phyloP scores from a whole-genome alignment of 2,797 vertebrate species.

The Crax fasciolata region DNA sequence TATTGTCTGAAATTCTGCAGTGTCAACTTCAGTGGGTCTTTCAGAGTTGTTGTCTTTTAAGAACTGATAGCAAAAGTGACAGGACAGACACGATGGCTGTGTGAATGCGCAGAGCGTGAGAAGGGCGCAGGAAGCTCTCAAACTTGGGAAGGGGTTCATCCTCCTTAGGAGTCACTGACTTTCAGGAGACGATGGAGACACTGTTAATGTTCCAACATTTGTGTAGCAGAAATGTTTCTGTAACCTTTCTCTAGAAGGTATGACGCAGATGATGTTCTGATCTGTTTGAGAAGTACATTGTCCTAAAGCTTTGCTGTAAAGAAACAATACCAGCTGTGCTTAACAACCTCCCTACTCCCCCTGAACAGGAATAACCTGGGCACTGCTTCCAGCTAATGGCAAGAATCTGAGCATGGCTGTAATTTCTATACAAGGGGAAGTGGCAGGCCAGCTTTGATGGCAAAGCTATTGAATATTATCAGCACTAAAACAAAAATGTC shows the following conservation, averaged over 20 bases:
- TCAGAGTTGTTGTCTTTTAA: neutral
- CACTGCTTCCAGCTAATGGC: constrained; percentile 56
- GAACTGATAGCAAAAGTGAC: neutral
- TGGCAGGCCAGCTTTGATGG: constrained; percentile 66
- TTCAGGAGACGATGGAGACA: neutral
- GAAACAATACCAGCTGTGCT: constrained; percentile 42
- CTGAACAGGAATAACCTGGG: constrained; percentile 56
- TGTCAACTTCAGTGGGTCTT: neutral
- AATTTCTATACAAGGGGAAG: constrained; percentile 65
- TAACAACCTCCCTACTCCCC: neutral
- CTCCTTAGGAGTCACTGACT: neutral
- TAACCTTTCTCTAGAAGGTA: constrained; percentile 37
- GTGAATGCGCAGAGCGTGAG: neutral
- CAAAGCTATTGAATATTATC: constrained; percentile 78
- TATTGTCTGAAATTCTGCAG: neutral
- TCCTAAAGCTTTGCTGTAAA: constrained; percentile 47
- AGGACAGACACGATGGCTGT: neutral
- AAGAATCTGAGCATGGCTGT: constrained; percentile 52
- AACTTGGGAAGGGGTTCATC: neutral
- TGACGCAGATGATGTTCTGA: neutral
- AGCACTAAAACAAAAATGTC: constrained; percentile 70
- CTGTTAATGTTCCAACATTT: neutral
- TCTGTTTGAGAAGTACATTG: constrained; percentile 34
- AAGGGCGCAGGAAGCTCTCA: neutral
- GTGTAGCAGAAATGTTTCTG: constrained; percentile 34